Evolutionary conservation across 23 tunicate genomes (phyloP), one percentile per base, ranked within the genome.

Genomic region (Diplosoma virens): DNA sequence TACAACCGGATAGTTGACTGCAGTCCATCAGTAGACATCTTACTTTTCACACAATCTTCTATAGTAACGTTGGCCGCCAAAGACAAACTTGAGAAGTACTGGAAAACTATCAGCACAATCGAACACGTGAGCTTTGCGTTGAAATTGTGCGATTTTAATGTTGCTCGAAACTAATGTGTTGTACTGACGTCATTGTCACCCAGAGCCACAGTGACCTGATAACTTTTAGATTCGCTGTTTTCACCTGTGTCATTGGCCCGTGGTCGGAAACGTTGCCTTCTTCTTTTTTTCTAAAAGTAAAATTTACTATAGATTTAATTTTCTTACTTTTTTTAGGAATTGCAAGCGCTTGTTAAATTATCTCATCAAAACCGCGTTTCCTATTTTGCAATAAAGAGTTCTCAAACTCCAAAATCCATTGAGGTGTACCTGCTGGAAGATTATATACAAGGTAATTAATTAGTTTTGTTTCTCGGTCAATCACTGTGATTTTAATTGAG

Each of bases 41-140:
- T 82, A n/a, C 84, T 71, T 73, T 90, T 86, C 6, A 41, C 37
- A 18, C 75, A 74, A 27, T 56, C 78, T 27, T 2, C 75, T 0
- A 50, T 77, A 26, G 28, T 53, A 46, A 82, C 96, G n/a, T 20
- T 58, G 54, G 84, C 87, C 0, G 88, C 82, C 48, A 60, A 76
- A 50, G 32, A 59, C 20, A 89, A 78, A 67, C 45, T 89, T 31
- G 81, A 81, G 29, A 82, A 82, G 71, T 89, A 71, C 63, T 21
- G 72, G 71, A 89, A 82, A 78, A 45, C 68, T 21, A 71, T 82
- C 16, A 89, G 64, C 77, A 86, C 84, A 0, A 77, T 89, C n/a
- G 96, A 89, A 53, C 87, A 89, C 79, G 96, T 89, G 60, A 24
- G 71, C 0, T 17, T n/a, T n/a, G n/a, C n/a, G n/a, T n/a, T n/a